Conservation (phyloP, 1,140 invertebrate genomes). For the Zaprionus nigranus region DNA sequence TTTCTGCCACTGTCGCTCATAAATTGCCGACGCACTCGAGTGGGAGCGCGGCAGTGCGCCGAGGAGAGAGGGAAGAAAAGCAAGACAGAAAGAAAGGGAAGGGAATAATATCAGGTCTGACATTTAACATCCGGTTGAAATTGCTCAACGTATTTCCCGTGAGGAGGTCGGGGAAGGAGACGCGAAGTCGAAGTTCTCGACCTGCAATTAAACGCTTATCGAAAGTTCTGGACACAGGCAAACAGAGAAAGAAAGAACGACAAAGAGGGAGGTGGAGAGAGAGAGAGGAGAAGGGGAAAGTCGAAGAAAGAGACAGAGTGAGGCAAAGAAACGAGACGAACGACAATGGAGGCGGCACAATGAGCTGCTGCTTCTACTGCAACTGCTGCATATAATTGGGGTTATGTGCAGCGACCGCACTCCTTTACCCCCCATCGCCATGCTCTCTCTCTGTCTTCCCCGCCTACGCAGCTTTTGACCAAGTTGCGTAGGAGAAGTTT, state of each 20-base stretch:
- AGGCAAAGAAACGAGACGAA: constrained; percentile 1
- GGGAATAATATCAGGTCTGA: constrained; percentile 64
- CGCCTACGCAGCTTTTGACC: neutral
- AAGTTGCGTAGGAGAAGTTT: constrained; percentile 30
- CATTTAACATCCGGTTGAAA: constrained; percentile 77
- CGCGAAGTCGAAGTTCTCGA: constrained; percentile 53
- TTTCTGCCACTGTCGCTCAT: constrained; percentile 56
- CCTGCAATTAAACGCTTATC: constrained; percentile 80
- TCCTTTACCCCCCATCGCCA: neutral
- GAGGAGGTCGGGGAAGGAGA: constrained; percentile 5
- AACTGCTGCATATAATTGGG: constrained; percentile 64
- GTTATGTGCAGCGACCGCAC: constrained; percentile 27
- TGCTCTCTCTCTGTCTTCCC: neutral
- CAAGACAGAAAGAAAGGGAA: neutral
- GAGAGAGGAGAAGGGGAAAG: neutral
- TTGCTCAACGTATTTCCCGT: constrained; percentile 71
- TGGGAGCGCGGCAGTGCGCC: too few relatives aligned
- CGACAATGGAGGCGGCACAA: constrained; percentile 47
- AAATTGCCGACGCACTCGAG: constrained; percentile 50
- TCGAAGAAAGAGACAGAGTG: neutral
- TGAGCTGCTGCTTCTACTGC: constrained; percentile 5
- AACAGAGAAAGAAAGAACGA: constrained; percentile 16
- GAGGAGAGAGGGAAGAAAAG: neutral
- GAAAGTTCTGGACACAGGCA: constrained; percentile 59
- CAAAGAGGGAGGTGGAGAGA: neutral